These are phyloP conservation scores for Mylabris sibirica DNA, from an alignment of 2,888 invertebrate genomes.

Conservation along the genomic window DNA sequence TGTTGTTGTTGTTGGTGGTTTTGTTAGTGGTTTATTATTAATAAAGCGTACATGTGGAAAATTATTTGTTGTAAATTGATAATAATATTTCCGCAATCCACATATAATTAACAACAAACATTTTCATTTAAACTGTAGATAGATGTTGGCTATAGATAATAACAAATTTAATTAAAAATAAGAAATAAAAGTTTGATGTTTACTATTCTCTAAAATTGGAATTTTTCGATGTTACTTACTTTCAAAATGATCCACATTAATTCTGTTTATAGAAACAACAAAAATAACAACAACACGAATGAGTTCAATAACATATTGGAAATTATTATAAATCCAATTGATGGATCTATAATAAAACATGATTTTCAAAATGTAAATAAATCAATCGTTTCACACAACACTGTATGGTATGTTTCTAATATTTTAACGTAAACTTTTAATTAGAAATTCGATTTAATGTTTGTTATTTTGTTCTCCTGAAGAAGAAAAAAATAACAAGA, in stretches of 20 bases:
- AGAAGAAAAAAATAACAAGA: not conserved
- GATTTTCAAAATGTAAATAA: not conserved
- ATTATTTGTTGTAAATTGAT: constrained; percentile 12
- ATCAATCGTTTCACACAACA: constrained; percentile 4
- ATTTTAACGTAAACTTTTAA: constrained; percentile 5
- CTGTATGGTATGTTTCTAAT: constrained; percentile 1
- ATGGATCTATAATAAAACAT: not conserved
- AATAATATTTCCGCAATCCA: constrained; percentile 13
- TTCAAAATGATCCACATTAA: constrained; percentile 3
- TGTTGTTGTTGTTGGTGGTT: not conserved
- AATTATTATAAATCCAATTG: constrained; percentile 6
- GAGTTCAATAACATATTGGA: constrained; percentile 5
- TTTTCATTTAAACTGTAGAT: not conserved
- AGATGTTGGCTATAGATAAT: not conserved
- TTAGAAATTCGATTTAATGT: constrained; percentile 8
- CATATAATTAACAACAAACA: not conserved
- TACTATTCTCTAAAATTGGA: not conserved
- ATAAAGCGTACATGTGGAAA: constrained; percentile 1
- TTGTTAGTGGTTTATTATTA: not conserved
- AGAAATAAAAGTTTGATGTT: not conserved
- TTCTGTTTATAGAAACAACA: not conserved
- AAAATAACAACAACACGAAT: not conserved
- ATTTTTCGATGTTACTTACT: constrained; percentile 8
- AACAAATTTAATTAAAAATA: not conserved
- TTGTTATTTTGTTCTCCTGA: not conserved